Evolutionary conservation across 2,888 invertebrate species (phyloP).

Genomic region (Octodonta nipae): DNA sequence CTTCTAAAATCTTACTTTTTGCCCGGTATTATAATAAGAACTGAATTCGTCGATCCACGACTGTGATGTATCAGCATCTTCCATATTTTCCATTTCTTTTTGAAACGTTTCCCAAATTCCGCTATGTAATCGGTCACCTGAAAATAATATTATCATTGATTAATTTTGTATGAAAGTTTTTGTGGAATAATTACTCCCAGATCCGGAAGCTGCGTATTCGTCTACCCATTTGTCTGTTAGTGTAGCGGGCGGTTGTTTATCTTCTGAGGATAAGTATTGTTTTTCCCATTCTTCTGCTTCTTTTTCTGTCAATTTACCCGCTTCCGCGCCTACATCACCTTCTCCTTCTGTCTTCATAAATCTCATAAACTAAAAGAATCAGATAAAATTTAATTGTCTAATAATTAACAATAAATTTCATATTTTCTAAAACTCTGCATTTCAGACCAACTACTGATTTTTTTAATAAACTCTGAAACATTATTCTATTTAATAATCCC

Average conservation of each 20-base stretch:
- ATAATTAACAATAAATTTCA: too few relatives aligned
- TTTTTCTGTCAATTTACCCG: slow-evolving; percentile 32
- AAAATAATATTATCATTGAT: too few relatives aligned
- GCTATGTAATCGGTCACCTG: slow-evolving; percentile 41
- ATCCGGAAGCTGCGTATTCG: too few relatives aligned
- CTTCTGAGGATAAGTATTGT: slow-evolving; percentile 30
- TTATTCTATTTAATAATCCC: too few relatives aligned
- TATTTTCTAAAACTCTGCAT: too few relatives aligned
- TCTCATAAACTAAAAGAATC: slow-evolving; percentile 65
- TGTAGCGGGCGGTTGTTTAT: slow-evolving; percentile 20
- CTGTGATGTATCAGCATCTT: slow-evolving; percentile 44
- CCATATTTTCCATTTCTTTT: slow-evolving; percentile 65
- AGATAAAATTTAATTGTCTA: too few relatives aligned
- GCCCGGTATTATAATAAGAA: slow-evolving; percentile 45
- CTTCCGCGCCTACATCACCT: slow-evolving; percentile 47
- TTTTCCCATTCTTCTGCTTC: slow-evolving; percentile 38
- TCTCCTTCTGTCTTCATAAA: slow-evolving; percentile 69
- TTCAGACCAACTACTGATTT: too few relatives aligned
- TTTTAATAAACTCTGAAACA: too few relatives aligned
- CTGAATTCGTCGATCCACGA: slow-evolving; percentile 61
- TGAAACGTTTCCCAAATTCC: slow-evolving; percentile 51
- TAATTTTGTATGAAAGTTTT: too few relatives aligned
- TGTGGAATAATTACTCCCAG: too few relatives aligned
- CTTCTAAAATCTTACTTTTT: slow-evolving; percentile 34
- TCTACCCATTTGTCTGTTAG: slow-evolving; percentile 29